Conservation (phyloP, 2,797 vertebrate species). For the Loris lydekkerianus region DNA sequence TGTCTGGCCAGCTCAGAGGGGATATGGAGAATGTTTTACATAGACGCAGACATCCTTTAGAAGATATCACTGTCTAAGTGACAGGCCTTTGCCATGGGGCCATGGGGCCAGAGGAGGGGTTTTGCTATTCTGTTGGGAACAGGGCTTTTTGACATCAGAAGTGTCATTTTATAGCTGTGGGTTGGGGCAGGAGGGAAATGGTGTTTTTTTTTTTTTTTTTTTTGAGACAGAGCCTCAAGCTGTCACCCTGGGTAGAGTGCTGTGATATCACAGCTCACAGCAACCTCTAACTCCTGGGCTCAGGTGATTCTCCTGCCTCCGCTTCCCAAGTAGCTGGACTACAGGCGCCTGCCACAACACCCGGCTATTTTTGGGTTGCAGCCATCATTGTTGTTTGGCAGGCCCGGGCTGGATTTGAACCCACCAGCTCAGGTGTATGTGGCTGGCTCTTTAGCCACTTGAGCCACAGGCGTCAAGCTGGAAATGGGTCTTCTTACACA, state of each 20-base stretch:
- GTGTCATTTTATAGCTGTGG: not conserved
- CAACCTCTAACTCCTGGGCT: too few species aligned
- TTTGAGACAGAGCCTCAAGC: too few species aligned
- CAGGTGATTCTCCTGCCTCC: too few species aligned
- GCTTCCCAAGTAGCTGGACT: too few species aligned
- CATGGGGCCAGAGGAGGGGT: not conserved
- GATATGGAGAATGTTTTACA: not conserved
- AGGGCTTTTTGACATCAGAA: conserved; percentile 28
- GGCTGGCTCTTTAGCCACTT: too few species aligned
- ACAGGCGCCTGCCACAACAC: too few species aligned
- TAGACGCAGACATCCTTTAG: not conserved
- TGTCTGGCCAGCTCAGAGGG: not conserved
- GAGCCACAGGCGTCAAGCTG: not conserved
- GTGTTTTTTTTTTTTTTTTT: not conserved
- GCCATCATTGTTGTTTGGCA: too few species aligned
- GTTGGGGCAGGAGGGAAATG: not conserved
- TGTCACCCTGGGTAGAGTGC: too few species aligned
- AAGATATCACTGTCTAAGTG: not conserved
- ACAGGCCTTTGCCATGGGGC: not conserved
- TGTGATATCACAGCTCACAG: too few species aligned
- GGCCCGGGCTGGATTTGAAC: too few species aligned
- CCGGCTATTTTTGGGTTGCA: too few species aligned
- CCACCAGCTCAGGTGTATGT: too few species aligned
- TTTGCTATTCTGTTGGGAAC: conserved; percentile 3
- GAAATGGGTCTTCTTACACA: not conserved